Evolutionary conservation across 1,140 invertebrate species (phyloP), one percentile per base, ranked within the genome.

Genomic region (Cyrtorhinus lividipennis): DNA sequence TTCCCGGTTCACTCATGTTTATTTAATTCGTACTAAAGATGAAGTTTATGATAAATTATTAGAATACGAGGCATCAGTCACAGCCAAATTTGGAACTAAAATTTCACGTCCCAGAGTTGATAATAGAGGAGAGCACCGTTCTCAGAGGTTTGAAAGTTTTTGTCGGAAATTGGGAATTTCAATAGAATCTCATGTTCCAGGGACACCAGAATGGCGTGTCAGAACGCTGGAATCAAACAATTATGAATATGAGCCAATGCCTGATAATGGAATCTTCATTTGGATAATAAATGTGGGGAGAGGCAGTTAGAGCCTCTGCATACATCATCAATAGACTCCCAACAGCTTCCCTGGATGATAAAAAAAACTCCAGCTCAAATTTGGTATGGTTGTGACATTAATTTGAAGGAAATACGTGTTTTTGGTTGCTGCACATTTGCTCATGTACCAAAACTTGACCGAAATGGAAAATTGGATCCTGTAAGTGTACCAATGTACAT

Each of bases 81-180:
- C 74, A 62, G 73, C 70, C 57, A 69, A 76, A 67, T 66, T 67
- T 22, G 62, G 66, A 60, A 61, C 44, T 13, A 65, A 64, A 59
- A 70, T 75, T 56, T 72, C 70, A 62, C 62, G 20, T 24, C 27
- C 76, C 1, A 71, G 72, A 56, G 69, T 67, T 53, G 75, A 77
- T 58, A 77, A 77, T 68, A 76, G 75, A 2, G 68, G 24, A 15
- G 75, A 77, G 65, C 76, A 73, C 66, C 24, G 68, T 0, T 74
- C 69, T 59, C 64, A 66, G 15, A 59, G 67, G 0, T 72, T 77
- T 62, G 65, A 70, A 27, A 26, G 64, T 2, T 74, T 66, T 26
- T 63, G 74, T 1, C 67, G 64, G 15, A 64, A 66, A 3, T 24
- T 58, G 13, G 72, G 73, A 1, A 76, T 77, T 3, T 23, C 23